Percentiles rank a stretch among this genome's conserved stretches.
These are phyloP conservation scores for Columba livia DNA, from an alignment of 2,113 vertebrate species.

Conservation along the genomic window DNA sequence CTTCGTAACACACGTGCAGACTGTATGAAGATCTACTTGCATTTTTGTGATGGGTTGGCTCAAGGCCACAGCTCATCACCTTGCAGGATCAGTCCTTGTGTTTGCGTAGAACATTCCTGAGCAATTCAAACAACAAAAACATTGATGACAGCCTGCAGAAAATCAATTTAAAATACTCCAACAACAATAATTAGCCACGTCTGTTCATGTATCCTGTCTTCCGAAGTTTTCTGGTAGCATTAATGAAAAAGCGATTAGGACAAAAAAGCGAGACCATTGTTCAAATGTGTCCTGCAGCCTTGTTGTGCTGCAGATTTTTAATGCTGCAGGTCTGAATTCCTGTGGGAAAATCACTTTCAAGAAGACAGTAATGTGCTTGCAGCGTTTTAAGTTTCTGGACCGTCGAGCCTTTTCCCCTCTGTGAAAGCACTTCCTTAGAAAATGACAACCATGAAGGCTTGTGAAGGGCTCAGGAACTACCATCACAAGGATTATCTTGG, in stretches of 20 bases:
- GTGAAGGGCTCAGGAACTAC: background rate
- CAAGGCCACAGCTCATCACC: background rate
- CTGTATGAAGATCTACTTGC: background rate
- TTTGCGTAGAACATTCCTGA: background rate
- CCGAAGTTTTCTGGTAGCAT: background rate
- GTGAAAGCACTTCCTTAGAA: background rate
- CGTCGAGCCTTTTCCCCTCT: background rate
- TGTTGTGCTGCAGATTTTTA: background rate
- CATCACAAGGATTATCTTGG: background rate
- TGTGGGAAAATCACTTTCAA: background rate
- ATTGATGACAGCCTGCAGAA: background rate
- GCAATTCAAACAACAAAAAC: background rate
- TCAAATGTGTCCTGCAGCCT: background rate
- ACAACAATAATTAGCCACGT: background rate
- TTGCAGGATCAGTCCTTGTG: background rate
- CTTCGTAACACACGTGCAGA: background rate
- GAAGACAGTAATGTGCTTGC: background rate
- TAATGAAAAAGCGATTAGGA: background rate
- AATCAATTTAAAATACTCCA: background rate
- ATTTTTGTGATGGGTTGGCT: background rate
- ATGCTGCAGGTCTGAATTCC: background rate
- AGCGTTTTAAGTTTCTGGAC: background rate
- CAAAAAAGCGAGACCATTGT: background rate
- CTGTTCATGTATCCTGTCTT: background rate
- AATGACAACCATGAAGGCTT: background rate